Base-by-base conservation (phyloP, 2,797 vertebrate species). In the Pipistrellus kuhlii region DNA sequence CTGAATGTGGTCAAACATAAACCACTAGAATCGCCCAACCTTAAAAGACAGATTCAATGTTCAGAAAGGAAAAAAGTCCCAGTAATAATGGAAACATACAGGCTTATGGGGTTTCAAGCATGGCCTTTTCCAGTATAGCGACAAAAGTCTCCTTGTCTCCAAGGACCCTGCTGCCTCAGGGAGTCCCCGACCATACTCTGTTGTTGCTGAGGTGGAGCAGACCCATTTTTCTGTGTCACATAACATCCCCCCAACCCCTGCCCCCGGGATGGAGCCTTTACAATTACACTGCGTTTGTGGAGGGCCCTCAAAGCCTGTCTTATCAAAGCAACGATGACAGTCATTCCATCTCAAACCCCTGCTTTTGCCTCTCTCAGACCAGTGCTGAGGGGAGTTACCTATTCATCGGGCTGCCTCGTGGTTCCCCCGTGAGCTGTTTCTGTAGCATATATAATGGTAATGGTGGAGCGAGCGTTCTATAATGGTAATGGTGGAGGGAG, bases 121-220 rank as follows among this genome's bases (percentile, higher is more conserved):
- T 27, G 71, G 88, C 55, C 51, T 75, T 38, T 64, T 66, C 88
- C 53, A 44, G n/a, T 46, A 13, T 72, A 25, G 69, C 44, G 64
- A 96, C 92, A 91, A 84, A 91, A 90, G 93, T 77, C 83, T 76
- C 48, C 21, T 93, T 93, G 95, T 95, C 84, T 78, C 38, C 57
- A 51, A 41, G 59, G 69, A 51, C 41, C 48, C n/a, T n/a, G 32
- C 41, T 75, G 59, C 87, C 73, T 48, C 2, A 7, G 30, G 76
- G 82, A 76, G 23, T 80, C 71, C 44, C 55, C 21, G 77, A 11
- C 62, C 20, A 3, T 44, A 41, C n/a, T 93, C 75, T 91, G 85
- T 73, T 48, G 53, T 72, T 91, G 69, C 69, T 72, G 23, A 85
- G 87, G 53, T 57, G 66, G 66, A 77, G 72, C 72, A 53, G 80